A percentile compares a stretch with the other conserved stretches of the same genome.
These are phyloP conservation scores for Chorisops tibialis DNA, from an alignment of 2,888 invertebrate species.

Conservation along the genomic window DNA sequence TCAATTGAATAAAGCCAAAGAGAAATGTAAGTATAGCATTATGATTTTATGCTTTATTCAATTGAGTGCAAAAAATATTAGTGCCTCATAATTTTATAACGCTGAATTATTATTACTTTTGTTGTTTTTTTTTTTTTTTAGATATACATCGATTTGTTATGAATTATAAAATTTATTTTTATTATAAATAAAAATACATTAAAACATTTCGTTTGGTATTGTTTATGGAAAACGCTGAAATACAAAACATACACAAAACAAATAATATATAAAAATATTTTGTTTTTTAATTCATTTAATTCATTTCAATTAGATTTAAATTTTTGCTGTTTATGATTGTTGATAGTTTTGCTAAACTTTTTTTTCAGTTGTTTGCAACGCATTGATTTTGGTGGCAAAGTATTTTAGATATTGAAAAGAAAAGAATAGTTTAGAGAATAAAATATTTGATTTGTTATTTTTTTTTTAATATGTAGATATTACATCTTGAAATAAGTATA, in stretches of 20 bases:
- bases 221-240: no score
- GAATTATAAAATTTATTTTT: neutral
- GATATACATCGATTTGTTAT: neutral
- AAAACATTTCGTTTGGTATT: conserved; percentile 7
- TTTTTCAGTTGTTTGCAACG: no score
- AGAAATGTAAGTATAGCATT: no score
- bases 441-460: neutral
- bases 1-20: no score
- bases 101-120: neutral
- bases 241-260: no score
- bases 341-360: no score
- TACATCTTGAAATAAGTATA: conserved; percentile 5
- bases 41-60: no score
- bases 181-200: conserved; percentile 7
- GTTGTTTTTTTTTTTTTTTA: neutral
- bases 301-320: neutral
- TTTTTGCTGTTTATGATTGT: neutral
- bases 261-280: neutral
- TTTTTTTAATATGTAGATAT: neutral
- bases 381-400: no score
- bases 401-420: no score
- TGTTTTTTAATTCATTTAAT: neutral
- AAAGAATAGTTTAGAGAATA: no score
- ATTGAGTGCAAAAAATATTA: no score
- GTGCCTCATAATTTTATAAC: no score